Base-by-base conservation (phyloP, 2,888 invertebrate genomes). In the Brachycybe producta region DNA sequence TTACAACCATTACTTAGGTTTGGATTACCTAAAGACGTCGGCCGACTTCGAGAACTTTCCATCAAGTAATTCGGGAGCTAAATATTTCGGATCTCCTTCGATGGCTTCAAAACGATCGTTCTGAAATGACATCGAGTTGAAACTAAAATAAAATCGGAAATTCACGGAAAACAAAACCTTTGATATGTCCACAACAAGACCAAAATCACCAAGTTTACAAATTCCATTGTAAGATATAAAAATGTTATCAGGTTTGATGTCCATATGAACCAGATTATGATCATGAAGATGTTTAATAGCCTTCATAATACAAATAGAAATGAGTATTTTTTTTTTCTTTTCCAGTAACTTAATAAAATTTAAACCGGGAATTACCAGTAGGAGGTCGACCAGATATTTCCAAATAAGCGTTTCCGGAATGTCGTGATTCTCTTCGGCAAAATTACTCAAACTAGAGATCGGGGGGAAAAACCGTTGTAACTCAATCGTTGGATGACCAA, bases 171-270 rank as follows among this genome's bases (percentile, higher is more conserved):
- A 21, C 2, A 51, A 55, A 53, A 64, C 65, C 63, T 71, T 70
- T 49, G 73, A 72, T 27, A 80, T 61, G 63, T 82, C 78, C 23
- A 78, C 69, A 13, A 82, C 75, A 13, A 84, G 69, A 11, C 84
- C 84, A 65, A 84, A 84, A 66, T 84, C 84, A 34, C 77, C 78
- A 2, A 84, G 67, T 64, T 84, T 84, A 63, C 78, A 83, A 15
- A 70, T 62, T 23, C 75, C 74, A 59, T 77, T 73, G 53, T 72
- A 70, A 5, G 76, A 73, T 51, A 84, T 73, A 60, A 84, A 74
- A 44, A 84, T 80, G 64, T 84, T 84, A 46, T 80, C 82, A 39
- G 82, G 76, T 64, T 84, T 84, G 32, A 84, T 78, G 66, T 84
- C 84, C 65, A 83, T 70, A 62, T 84, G 84, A 30, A 83, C 71